These are phyloP conservation scores for Leptocoma aspasia DNA, from an alignment of 2,113 vertebrate genomes.

Conservation along the genomic window DNA sequence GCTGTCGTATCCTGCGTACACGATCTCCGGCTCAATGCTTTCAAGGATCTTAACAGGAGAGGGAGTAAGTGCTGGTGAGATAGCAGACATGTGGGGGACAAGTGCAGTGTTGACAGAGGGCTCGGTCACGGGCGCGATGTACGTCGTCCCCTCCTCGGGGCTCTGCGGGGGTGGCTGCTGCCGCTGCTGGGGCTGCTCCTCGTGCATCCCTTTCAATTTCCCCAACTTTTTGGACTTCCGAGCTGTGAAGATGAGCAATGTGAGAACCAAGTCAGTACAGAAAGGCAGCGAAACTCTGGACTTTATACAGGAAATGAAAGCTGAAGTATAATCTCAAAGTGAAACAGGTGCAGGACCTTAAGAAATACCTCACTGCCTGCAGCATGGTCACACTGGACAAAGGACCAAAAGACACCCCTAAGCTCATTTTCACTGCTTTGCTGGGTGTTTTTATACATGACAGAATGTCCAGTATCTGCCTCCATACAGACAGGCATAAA, in stretches of 20 bases:
- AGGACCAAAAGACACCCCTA: not conserved
- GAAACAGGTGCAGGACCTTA: not conserved
- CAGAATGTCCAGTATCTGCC: not conserved
- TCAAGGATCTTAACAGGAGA: slow-evolving; percentile 91
- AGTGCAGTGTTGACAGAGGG: slow-evolving; percentile 84
- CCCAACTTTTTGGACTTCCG: slow-evolving; percentile 97
- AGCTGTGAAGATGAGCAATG: slow-evolving; percentile 70
- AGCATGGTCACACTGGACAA: not conserved
- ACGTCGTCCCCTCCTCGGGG: slow-evolving; percentile 85
- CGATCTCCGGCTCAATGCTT: slow-evolving; percentile 93
- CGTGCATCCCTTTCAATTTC: slow-evolving; percentile 91
- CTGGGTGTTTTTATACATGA: not conserved
- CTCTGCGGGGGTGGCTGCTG: slow-evolving; percentile 77
- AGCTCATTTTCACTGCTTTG: not conserved
- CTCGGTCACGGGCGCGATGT: slow-evolving; percentile 85
- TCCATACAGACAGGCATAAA: not conserved
- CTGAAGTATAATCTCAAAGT: not conserved
- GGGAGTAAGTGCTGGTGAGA: slow-evolving; percentile 86
- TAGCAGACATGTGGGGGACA: slow-evolving; percentile 83
- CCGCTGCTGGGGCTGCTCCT: slow-evolving; percentile 77
- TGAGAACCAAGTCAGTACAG: not conserved
- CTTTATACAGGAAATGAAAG: not conserved
- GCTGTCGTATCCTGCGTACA: slow-evolving; percentile 92
- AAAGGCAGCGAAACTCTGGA: not conserved
- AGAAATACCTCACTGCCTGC: not conserved